Base-by-base conservation (phyloP, 2,797 vertebrate species). In the Hoplostethus mediterraneus region DNA sequence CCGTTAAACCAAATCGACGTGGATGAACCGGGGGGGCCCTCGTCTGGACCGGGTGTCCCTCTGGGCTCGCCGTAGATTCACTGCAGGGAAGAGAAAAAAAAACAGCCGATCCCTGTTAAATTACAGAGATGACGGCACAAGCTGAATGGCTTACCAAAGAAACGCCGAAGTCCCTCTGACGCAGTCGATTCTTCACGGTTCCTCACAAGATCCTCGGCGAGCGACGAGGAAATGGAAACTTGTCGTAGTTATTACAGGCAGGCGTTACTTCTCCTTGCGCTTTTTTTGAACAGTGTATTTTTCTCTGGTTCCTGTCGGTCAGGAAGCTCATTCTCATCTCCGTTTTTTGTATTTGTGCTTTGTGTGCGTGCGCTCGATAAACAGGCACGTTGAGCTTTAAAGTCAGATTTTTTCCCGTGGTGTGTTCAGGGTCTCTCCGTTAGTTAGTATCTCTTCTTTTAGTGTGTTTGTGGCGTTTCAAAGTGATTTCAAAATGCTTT, bases 251-350 rank as follows among this genome's bases (percentile, higher is more conserved):
- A 72, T 71, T 38, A 63, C 57, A 64, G 59, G 33, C 80, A 85
- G 79, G 80, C 87, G 87, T 78, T 81, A 33, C 62, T 87, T 81
- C 77, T 84, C 74, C 79, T 82, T 79, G 73, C 85, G 81, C 75
- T 21, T 75, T 75, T 80, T 82, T 75, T 69, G 47, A 82, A 82
- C 38, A 42, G 36, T 25, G 42, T 16, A 51, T 64, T 48, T 73
- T 36, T 67, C 63, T 55, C 36, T 66, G 45, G 45, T 42, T 74
- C 67, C 57, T 63, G 77, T 59, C 44, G 57, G 67, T 71, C 49
- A 63, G 73, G 48, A 75, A 62, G 42, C 31, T 5, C 16, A 52
- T 36, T 5, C 0, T 0, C 1, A 54, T 56, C 9, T 36, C 14
- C 1, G 44, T 42, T 62, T 1, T 33, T 54, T 49, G n/a, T n/a